Evolutionary conservation across 2,888 invertebrate species (phyloP).

Genomic region (Temnothorax ravouxi): DNA sequence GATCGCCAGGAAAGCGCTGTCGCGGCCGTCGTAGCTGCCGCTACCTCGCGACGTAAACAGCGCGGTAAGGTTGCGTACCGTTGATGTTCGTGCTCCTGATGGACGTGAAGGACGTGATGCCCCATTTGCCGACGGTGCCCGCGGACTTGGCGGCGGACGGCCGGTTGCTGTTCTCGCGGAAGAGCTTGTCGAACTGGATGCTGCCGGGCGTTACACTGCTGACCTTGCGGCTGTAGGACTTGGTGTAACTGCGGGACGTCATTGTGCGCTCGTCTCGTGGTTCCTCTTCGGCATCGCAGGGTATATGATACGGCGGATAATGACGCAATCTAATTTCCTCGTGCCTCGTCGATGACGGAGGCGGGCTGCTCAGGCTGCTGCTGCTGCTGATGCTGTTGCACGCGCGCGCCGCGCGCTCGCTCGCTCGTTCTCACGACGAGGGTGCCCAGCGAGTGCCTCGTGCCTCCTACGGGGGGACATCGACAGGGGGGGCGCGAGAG

Average conservation of each 20-base stretch:
- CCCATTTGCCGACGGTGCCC: slow-evolving; percentile 97
- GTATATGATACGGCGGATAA: slow-evolving; percentile 66
- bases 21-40: too few species aligned
- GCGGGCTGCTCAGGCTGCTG: not conserved
- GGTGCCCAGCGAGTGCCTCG: slow-evolving; percentile 35
- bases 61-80: slow-evolving; percentile 86
- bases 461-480: slow-evolving; percentile 47
- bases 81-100: slow-evolving; percentile 92
- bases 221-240: slow-evolving; percentile 85
- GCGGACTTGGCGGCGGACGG: slow-evolving; percentile 96
- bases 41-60: not conserved
- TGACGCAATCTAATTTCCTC: slow-evolving; percentile 67
- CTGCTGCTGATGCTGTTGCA: too few species aligned
- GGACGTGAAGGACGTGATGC: slow-evolving; percentile 97
- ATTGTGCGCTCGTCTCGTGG: slow-evolving; percentile 66
- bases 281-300: slow-evolving; percentile 71
- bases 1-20: too few species aligned
- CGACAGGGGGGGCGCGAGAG: slow-evolving; percentile 1
- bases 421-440: slow-evolving; percentile 59
- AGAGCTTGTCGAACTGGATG: slow-evolving; percentile 90
- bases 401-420: slow-evolving; percentile 30
- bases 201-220: slow-evolving; percentile 86
- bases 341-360: slow-evolving; percentile 63
- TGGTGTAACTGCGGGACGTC: slow-evolving; percentile 85
- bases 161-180: slow-evolving; percentile 93